Base-by-base conservation (phyloP, 2,888 invertebrate genomes). In the Synergus itoensis region DNA sequence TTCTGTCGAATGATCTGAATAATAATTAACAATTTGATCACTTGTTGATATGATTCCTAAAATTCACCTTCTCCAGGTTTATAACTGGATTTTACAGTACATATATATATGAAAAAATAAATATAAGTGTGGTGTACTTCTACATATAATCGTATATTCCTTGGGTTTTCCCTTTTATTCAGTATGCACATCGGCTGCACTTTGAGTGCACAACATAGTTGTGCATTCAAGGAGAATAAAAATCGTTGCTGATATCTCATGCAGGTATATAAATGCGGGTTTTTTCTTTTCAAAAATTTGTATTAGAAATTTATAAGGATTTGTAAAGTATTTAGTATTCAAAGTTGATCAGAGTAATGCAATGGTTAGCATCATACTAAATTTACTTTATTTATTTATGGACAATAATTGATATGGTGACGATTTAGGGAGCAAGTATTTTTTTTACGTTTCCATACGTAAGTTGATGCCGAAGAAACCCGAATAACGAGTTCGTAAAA, bases 1-100 rank as follows among this genome's bases (percentile, higher is more conserved):
- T 48, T 45, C 45, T 69, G 69, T 69, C 45, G 28, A 69, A 69
- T 69, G 28, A 48, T 69, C 69, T 69, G 48, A 45, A 48, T 69
- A 69, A 48, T 69, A 48, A 28, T 28, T 48, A 48, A 48, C 48
- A 16, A 28, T 69, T 21, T 11, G 0, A 4, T 9, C 57, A 57
- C 57, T 57, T 57, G 57, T 57, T 57, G 57, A 57, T 57, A 18
- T 57, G 57, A n/a, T 57, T 18, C 57, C 57, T 18, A 8, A 18
- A 1, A 57, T n/a, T 18, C 3, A 2, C n/a, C 53, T n/a, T 53
- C 53, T n/a, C 2, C n/a, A 53, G 53, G 9, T 53, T 53, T 53
- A n/a, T 53, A 48, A 48, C 16, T 48, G 16, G 16, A 8, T 48
- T 48, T n/a, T 7, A 1, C 16, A 53, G 53, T 14, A 16, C 8